Evolutionary conservation across 2,888 invertebrate species (phyloP), one percentile per base, ranked within the genome.

Genomic region (Eretmocerus hayati): DNA sequence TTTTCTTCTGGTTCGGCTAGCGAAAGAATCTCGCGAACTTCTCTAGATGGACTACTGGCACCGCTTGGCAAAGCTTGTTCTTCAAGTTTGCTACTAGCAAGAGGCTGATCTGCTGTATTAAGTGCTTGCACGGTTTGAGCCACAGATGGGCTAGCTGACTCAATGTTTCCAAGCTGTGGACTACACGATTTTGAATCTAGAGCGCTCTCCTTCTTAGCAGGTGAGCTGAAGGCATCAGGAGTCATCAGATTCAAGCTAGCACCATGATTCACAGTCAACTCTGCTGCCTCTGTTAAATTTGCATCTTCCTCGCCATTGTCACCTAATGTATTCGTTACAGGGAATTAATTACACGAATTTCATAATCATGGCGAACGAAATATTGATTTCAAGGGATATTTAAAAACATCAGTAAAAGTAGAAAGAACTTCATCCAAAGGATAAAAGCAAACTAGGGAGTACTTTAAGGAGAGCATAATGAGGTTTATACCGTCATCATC

Each of bases 41-140:
- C 92, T 19, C 90, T 77, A 62, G 90, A 90, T 5, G 92, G 90
- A 68, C 90, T 90, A 52, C 90, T 90, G 13, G 88, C 88, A n/a
- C 85, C 87, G 43, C 89, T 89, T 2, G 84, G 81, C 5, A 67
- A 67, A 9, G 69, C 67, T 50, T 66, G 69, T 42, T 64, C 65
- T 45, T 67, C 67, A 30, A 66, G 52, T 31, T 65, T 63, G 26
- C 61, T 64, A 3, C 62, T 64, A 11, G 61, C 63, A 4, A 66
- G 32, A 2, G 67, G 64, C n/a, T 65, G 60, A 6, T 69, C 70
- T 1, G 65, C 46, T 9, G 62, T 51, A 37, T 62, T 64, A 2
- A 69, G 44, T 11, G 64, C 64, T 42, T 69, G 66, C 6, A 63
- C 66, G 2, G 64, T 65, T 54, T 67, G 67, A 2, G 63, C 64